Percentiles rank a stretch among this genome's conserved stretches.
Evolutionary conservation across 2,797 vertebrate genomes (phyloP).

Genomic region (Mallotus villosus): DNA sequence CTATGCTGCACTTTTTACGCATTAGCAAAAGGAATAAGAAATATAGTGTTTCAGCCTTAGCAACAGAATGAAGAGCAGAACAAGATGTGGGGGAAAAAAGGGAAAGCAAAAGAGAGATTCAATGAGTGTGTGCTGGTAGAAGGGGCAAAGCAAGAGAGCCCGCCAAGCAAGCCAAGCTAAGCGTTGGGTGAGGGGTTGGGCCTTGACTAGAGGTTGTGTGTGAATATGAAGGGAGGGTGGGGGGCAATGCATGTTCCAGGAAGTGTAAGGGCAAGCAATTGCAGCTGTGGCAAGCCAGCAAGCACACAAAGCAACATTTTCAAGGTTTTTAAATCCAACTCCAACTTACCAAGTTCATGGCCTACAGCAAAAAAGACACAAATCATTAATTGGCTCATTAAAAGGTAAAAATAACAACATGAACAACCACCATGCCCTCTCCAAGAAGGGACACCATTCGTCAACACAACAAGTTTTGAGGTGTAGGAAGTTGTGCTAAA

Average conservation of each 20-base stretch:
- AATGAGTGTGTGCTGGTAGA: background rate
- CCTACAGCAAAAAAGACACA: conserved; percentile 77
- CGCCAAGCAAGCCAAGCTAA: conserved; percentile 64
- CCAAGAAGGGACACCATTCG: too few species aligned
- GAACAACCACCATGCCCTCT: background rate
- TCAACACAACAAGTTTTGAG: background rate
- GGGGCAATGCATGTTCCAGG: background rate
- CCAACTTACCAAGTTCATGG: conserved; percentile 84
- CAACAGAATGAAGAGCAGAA: background rate
- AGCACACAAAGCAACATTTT: background rate
- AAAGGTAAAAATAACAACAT: conserved; percentile 35
- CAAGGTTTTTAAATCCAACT: background rate
- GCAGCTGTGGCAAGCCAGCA: background rate
- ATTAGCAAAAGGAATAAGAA: too few species aligned
- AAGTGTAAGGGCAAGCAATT: background rate
- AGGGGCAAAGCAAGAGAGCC: background rate
- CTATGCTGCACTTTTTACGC: too few species aligned
- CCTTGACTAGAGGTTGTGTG: background rate
- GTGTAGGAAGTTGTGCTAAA: background rate
- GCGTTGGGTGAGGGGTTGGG: background rate
- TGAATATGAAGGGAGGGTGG: background rate
- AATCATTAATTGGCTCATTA: conserved; percentile 65
- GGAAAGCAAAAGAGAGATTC: background rate
- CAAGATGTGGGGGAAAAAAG: background rate
- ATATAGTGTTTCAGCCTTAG: too few species aligned